Evolutionary conservation across 2,888 invertebrate species (phyloP), one percentile per base, ranked within the genome.

Genomic region (Noctua pronuba): DNA sequence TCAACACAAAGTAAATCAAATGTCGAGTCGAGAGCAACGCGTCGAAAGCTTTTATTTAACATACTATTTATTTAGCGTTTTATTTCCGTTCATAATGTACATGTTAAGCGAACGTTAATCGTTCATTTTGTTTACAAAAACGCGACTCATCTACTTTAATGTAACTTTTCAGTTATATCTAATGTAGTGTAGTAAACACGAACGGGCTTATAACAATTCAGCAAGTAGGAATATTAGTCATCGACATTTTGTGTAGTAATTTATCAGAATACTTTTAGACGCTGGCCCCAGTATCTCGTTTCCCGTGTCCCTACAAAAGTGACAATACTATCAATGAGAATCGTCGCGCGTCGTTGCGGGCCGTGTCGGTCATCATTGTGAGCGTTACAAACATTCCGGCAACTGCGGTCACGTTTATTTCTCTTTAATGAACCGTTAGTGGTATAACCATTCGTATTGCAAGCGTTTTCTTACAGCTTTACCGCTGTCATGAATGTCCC

Each of bases 401-500:
- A 83, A 88, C 84, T 82, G 78, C 82, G 81, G 80, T 80, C 83
- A 83, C 86, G 72, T 86, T 88, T 88, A 88, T 88, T 88, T 88
- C 84, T 82, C 89, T 91, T 83, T 92, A 93, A 94, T 93, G 94
- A 93, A 89, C 89, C 90, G 90, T 91, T 90, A 90, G 89, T 86
- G 86, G 60, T 84, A 92, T 92, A 91, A 92, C 89, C 88, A 90
- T 92, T 91, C 87, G 90, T 90, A 91, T 91, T 88, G 88, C 91
- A 85, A 92, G 88, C 92, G 90, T 92, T 92, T 92, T 91, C 92
- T 92, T 91, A 88, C 90, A 90, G 87, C 90, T 93, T 94, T 94
- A 93, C 94, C 92, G 90, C 92, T 94, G 93, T 94, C 95, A 94
- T 95, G 95, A 96, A 96, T 96, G 96, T 96, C 94, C 92, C 92